Evolutionary conservation across 2,113 vertebrate species (phyloP), one percentile per base, ranked within the genome.

Genomic region (Nothocercus julius): DNA sequence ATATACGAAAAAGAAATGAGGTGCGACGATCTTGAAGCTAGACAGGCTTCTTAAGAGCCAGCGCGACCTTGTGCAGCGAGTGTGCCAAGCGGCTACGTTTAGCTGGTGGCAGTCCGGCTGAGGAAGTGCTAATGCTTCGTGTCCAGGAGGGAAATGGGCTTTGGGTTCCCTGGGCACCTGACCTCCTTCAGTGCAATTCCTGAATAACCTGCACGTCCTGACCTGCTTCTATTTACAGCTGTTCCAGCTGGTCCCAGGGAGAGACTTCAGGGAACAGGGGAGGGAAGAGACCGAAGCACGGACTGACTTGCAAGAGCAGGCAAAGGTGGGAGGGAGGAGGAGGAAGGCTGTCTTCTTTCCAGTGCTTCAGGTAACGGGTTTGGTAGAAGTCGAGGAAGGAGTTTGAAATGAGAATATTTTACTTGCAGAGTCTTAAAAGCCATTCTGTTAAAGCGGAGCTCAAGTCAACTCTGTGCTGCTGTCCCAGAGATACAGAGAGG

Each of bases 41-140:
- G 89, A 93, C 74, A 28, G 91, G 75, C 87, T 92, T 88, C 93
- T 90, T 67, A 73, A 91, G 94, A 95, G 89, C 85, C 84, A 70
- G 47, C 0, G 0, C 92, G 91, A 95, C 95, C 96, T 96, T 95
- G 88, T 95, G 94, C 78, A 74, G 21, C 1, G 51, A 93, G 87
- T 94, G 68, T 68, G 70, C 88, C 2, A 4, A 89, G 91, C 44
- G 25, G 25, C 95, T 94, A 92, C 91, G 96, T 96, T 86, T 96
- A 93, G 88, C 95, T 69, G 92, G 73, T 70, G 15, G 5, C 66
- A 84, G 80, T 66, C 92, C 82, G 93, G 93, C 91, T 96, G 87
- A 96, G 87, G 83, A 94, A 94, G 91, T 94, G 96, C 95, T 95
- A 97, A 96, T 96, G 95, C 87, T 93, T 83, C 76, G 92, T 96